A percentile compares a stretch with the other conserved stretches of the same genome.
phyloP scores from a whole-genome alignment of 2,888 invertebrate species.

The Amorpha juglandis region DNA sequence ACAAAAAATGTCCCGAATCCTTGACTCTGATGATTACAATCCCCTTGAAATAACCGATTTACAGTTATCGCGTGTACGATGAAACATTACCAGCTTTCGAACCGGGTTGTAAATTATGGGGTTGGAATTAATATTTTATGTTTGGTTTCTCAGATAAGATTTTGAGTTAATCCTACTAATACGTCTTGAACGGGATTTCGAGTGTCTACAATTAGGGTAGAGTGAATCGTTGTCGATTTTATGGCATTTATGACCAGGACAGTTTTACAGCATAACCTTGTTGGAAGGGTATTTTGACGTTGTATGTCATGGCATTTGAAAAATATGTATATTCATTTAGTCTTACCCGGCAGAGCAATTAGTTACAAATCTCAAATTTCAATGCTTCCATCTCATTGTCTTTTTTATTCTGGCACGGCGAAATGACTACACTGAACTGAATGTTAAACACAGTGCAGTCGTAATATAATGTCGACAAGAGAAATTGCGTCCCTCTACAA shows the following conservation, averaged over 20 bases:
- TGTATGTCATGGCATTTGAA: too few species aligned
- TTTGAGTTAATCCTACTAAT: slow-evolving; percentile 1
- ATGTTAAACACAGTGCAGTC: too few species aligned
- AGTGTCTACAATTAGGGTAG: slow-evolving; percentile 6
- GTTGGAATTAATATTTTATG: slow-evolving; percentile 16
- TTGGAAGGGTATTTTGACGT: too few species aligned
- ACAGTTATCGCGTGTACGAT: slow-evolving; percentile 62
- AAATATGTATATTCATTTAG: too few species aligned
- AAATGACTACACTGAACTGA: too few species aligned
- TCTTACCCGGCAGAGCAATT: too few species aligned
- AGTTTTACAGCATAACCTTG: slow-evolving; percentile 20
- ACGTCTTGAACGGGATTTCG: background rate
- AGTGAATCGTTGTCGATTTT: background rate
- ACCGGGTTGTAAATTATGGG: slow-evolving; percentile 6
- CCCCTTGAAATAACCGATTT: slow-evolving; percentile 72
- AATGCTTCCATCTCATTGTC: too few species aligned
- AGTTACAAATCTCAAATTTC: too few species aligned
- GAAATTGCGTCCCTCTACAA: too few species aligned
- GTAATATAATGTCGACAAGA: too few species aligned
- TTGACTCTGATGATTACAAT: slow-evolving; percentile 68
- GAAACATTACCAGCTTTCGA: slow-evolving; percentile 20
- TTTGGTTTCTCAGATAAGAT: slow-evolving; percentile 23
- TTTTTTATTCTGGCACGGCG: too few species aligned
- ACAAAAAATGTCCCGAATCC: slow-evolving; percentile 80
- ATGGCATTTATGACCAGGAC: slow-evolving; percentile 36